phyloP scores from a whole-genome alignment of 2,888 invertebrate genomes.

The Luffia ferchaultella region DNA sequence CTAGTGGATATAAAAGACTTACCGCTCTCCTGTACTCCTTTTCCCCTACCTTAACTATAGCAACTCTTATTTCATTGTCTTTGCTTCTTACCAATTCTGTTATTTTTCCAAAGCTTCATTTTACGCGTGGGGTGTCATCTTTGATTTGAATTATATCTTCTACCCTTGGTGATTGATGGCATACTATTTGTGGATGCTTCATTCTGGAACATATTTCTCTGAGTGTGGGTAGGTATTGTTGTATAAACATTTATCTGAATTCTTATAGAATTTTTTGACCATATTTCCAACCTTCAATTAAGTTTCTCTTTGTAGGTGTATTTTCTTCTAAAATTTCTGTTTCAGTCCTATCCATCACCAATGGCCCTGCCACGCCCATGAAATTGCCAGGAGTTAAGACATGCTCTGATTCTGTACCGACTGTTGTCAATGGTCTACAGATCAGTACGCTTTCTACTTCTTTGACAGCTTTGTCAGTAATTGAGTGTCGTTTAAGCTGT shows the following conservation, averaged over 20 bases:
- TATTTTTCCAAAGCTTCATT: slow-evolving; percentile 9
- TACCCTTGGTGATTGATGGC: background rate
- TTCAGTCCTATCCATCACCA: background rate
- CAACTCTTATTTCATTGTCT: slow-evolving; percentile 8
- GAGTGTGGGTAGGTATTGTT: slow-evolving; percentile 6
- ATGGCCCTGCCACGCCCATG: background rate
- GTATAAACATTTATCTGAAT: slow-evolving; percentile 9
- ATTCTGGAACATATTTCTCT: slow-evolving; percentile 4
- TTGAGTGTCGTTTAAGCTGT: slow-evolving; percentile 3
- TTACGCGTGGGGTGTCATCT: slow-evolving; percentile 2
- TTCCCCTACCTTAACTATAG: slow-evolving; percentile 5
- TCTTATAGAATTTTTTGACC: slow-evolving; percentile 9
- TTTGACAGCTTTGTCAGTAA: slow-evolving; percentile 7
- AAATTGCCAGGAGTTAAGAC: slow-evolving; percentile 5
- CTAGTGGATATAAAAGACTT: slow-evolving; percentile 6
- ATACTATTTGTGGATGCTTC: background rate
- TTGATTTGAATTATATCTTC: slow-evolving; percentile 10
- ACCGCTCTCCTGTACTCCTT: slow-evolving; percentile 4
- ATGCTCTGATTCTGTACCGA: slow-evolving; percentile 6
- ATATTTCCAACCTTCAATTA: slow-evolving; percentile 11
- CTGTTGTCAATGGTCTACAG: slow-evolving; percentile 6
- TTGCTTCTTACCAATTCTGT: slow-evolving; percentile 1
- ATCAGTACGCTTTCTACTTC: slow-evolving; percentile 10
- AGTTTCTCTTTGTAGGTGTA: slow-evolving; percentile 6
- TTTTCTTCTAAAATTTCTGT: background rate